These are phyloP conservation scores for Apolygus lucorum DNA, from an alignment of 1,140 invertebrate species.

Conservation along the genomic window DNA sequence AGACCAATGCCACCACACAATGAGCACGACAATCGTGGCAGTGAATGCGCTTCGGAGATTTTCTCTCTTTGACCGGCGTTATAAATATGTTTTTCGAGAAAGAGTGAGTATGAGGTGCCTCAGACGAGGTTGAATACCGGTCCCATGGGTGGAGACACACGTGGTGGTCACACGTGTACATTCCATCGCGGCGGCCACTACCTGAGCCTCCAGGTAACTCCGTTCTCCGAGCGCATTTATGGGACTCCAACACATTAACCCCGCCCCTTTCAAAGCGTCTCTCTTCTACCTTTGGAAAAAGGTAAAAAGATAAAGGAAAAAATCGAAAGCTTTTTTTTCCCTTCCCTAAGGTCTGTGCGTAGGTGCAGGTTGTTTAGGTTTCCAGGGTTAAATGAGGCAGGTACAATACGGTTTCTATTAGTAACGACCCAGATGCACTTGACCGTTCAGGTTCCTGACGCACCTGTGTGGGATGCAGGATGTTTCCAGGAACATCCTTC, in stretches of 20 bases:
- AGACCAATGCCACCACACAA: too few species aligned
- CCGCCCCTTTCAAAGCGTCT: neutral
- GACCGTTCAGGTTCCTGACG: neutral
- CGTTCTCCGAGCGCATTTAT: neutral
- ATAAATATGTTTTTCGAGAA: neutral
- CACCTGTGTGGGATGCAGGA: too few species aligned
- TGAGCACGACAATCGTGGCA: too few species aligned
- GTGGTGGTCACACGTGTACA: neutral
- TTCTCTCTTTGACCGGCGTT: too few species aligned
- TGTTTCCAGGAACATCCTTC: too few species aligned
- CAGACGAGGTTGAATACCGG: neutral
- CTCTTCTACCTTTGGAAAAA: neutral
- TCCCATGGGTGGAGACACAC: neutral
- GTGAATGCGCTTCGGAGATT: too few species aligned
- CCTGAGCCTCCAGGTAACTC: neutral
- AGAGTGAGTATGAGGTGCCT: neutral
- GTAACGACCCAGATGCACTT: neutral
- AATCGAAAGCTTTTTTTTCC: neutral
- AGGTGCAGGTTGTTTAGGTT: neutral
- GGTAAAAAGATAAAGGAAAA: neutral
- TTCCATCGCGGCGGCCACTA: neutral
- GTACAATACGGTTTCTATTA: conserved; percentile 1
- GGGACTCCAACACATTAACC: neutral
- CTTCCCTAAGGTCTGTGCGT: neutral
- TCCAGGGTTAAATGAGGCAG: neutral